Percentiles rank a stretch among this genome's conserved stretches.
Evolutionary conservation across 2,113 vertebrate species (phyloP).

Genomic region (Pterocles gutturalis): DNA sequence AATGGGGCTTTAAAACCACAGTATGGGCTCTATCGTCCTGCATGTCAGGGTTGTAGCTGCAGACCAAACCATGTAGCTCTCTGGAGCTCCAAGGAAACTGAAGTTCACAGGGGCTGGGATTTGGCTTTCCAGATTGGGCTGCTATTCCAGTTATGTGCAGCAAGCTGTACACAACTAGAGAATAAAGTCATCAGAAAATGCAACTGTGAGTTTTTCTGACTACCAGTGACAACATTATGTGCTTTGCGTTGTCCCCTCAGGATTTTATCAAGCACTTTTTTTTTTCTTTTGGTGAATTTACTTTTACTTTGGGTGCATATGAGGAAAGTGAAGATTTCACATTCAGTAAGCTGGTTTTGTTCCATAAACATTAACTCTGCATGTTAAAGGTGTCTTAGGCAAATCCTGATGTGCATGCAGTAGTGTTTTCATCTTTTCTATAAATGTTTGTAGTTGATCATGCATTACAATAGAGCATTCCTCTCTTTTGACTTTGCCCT

Average conservation of each 20-base stretch:
- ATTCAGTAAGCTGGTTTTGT: background rate
- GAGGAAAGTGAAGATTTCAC: background rate
- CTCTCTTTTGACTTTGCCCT: constrained; percentile 52
- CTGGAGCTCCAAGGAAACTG: background rate
- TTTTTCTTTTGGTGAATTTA: background rate
- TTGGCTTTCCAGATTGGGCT: background rate
- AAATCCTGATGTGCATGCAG: background rate
- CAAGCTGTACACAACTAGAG: background rate
- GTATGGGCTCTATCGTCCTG: background rate
- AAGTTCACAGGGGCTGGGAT: background rate
- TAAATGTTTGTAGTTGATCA: constrained; percentile 60
- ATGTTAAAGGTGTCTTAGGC: background rate
- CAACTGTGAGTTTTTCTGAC: background rate
- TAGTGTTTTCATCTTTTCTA: constrained; percentile 42
- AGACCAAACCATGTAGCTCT: background rate
- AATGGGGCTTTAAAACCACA: background rate
- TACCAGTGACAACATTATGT: background rate
- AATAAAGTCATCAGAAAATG: background rate
- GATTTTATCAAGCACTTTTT: background rate
- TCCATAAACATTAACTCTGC: constrained; percentile 43
- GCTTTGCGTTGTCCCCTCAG: background rate
- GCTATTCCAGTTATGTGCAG: background rate
- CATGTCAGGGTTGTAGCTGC: background rate
- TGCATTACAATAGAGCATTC: constrained; percentile 42
- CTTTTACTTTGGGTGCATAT: background rate